Percentiles rank a stretch among this genome's conserved stretches.
These are phyloP conservation scores for Epinephelus lanceolatus DNA, from an alignment of 2,113 vertebrate species.

Conservation along the genomic window DNA sequence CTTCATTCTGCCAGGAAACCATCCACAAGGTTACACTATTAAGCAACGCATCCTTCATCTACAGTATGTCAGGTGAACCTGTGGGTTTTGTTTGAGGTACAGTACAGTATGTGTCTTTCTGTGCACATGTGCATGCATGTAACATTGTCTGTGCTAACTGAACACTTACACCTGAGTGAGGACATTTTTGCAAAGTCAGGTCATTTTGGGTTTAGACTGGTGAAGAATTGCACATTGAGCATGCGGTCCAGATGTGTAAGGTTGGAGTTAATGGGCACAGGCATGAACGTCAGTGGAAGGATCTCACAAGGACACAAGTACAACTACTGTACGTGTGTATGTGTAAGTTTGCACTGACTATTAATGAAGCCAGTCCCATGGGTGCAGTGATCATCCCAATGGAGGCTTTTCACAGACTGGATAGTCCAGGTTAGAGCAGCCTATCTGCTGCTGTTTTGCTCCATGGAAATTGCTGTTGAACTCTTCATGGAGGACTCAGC, in stretches of 20 bases:
- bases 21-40: slow-evolving; percentile 24
- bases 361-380: slow-evolving; percentile 3
- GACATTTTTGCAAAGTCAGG: slow-evolving; percentile 8
- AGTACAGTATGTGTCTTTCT: background rate
- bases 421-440: slow-evolving; percentile 4
- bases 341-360: slow-evolving; percentile 15
- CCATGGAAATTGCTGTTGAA: slow-evolving; percentile 13
- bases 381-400: background rate
- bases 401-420: background rate
- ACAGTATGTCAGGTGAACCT: background rate
- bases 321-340: no score
- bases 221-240: no score
- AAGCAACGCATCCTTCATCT: slow-evolving; percentile 32
- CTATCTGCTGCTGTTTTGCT: slow-evolving; percentile 1
- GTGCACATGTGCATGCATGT: background rate
- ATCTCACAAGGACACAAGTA: background rate
- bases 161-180: background rate
- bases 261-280: background rate
- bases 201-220: background rate
- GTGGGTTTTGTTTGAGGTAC: background rate
- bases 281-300: slow-evolving; percentile 1
- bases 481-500: background rate
- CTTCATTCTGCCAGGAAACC: slow-evolving; percentile 35
- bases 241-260: slow-evolving; percentile 1
- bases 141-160: background rate